Evolutionary conservation across 2,797 vertebrate genomes (phyloP).

Genomic region (Cyclopterus lumpus): DNA sequence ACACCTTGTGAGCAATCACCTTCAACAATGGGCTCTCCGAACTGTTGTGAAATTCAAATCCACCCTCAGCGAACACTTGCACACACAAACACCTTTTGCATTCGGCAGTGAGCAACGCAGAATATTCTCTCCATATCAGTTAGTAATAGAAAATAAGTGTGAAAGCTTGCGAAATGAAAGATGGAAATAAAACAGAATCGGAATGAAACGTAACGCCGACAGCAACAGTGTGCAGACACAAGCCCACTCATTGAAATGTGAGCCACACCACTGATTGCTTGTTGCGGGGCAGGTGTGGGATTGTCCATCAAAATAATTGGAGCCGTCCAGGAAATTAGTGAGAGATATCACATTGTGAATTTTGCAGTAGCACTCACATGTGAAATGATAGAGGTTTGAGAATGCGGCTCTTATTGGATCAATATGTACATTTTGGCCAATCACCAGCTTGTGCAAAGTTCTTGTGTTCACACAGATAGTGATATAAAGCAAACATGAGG

Average conservation of each 20-base stretch:
- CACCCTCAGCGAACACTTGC: conserved; percentile 41
- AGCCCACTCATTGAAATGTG: conserved; percentile 41
- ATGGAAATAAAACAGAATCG: not conserved
- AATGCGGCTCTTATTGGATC: not conserved
- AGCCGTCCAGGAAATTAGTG: conserved; percentile 36
- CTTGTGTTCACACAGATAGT: not conserved
- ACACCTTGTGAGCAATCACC: conserved; percentile 34
- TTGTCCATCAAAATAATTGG: conserved; percentile 47
- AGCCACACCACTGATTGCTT: conserved; percentile 14
- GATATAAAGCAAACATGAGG: not conserved
- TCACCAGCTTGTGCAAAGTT: not conserved
- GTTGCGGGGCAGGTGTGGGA: conserved; percentile 29
- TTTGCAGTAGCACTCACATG: not conserved
- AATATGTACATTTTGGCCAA: not conserved
- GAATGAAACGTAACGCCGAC: conserved; percentile 7
- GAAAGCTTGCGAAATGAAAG: not conserved
- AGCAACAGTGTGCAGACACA: not conserved
- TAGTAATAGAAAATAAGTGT: conserved; percentile 13
- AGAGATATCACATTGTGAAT: conserved; percentile 33
- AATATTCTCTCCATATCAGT: conserved; percentile 15
- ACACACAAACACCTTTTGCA: conserved; percentile 51
- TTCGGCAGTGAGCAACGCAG: not conserved
- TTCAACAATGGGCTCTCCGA: conserved; percentile 43
- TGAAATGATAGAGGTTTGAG: conserved; percentile 1
- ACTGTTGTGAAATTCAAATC: conserved; percentile 65